Evolutionary conservation across 2,797 vertebrate genomes (phyloP), one percentile per base, ranked within the genome.

Genomic region (Hirundo rustica): DNA sequence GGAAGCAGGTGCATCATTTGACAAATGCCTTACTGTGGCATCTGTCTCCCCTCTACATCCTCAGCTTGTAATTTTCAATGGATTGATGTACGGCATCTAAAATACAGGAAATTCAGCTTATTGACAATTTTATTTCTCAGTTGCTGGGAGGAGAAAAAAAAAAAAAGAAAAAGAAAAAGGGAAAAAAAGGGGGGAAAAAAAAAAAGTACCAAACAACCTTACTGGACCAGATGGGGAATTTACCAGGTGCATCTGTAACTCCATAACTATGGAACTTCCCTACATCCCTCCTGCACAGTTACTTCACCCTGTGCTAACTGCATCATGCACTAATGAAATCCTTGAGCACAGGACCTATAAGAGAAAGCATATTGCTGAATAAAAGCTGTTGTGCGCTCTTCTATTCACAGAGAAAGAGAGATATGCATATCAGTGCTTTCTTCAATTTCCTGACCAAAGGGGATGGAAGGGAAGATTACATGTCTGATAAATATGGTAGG

Each of bases 1-100:
- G 78, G 51, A 74, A 91, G 68, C 72, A 94, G 89, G 70, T 85
- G 88, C 81, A 83, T 71, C 60, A 27, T 65, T 92, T 93, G 89
- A 94, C 68, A 85, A 94, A 95, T 91, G 50, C 30, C 25, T 61
- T 60, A 3, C 22, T 58, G 48, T 40, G 40, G 21, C 10, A 14
- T 51, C 75, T 21, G 5, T 78, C 71, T 85, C 67, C 42, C 85
- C 64, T 82, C n/a, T 30, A 25, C 58, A 57, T 62, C 48, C 81
- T 85, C 53, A 74, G 57, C 27, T 85, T 88, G 50, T 50, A 34
- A 78, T 88, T 82, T 87, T 64, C 60, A 74, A 32, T 51, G 61
- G 61, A 89, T 77, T 94, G 65, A 87, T 85, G 50, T 29, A 58
- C 17, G 12, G 34, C 58, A 45, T 38, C 45, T 67, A n/a, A 85